A percentile compares a stretch with the other conserved stretches of the same genome.
phyloP scores from a whole-genome alignment of 2,113 vertebrate species.

The Ptyas mucosa region DNA sequence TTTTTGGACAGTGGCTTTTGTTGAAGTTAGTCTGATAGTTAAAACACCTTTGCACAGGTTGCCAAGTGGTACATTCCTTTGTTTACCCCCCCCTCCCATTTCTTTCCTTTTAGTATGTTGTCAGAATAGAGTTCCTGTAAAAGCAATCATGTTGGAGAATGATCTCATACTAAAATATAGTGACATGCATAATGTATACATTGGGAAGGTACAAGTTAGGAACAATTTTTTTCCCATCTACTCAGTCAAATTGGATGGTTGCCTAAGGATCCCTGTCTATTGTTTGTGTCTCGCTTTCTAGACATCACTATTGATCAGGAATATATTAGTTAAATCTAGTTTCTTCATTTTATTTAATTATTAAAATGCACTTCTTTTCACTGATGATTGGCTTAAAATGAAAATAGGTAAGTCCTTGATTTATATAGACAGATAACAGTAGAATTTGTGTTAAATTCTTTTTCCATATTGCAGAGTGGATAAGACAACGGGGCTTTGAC shows the following conservation, averaged over 20 bases:
- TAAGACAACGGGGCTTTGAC: neutral
- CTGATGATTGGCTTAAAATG: neutral
- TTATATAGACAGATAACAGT: neutral
- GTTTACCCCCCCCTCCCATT: neutral
- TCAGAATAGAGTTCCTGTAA: neutral
- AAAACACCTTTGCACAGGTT: neutral
- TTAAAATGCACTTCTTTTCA: neutral
- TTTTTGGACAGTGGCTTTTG: neutral
- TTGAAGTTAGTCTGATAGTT: neutral
- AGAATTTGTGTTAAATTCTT: neutral
- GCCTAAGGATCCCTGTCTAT: neutral
- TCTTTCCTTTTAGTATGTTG: neutral
- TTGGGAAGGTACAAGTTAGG: neutral
- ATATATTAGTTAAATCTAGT: neutral
- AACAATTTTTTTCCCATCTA: neutral
- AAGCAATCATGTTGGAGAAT: neutral
- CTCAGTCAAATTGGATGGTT: neutral
- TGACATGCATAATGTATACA: constrained; percentile 12
- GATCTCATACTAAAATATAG: constrained; percentile 8
- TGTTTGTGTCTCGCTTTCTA: neutral
- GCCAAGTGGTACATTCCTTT: neutral
- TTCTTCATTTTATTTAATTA: neutral
- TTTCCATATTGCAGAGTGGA: neutral
- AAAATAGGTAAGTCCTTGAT: neutral
- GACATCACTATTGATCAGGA: too few relatives aligned